Conservation (phyloP, 2,888 invertebrate genomes). For the Apantesis nais region DNA sequence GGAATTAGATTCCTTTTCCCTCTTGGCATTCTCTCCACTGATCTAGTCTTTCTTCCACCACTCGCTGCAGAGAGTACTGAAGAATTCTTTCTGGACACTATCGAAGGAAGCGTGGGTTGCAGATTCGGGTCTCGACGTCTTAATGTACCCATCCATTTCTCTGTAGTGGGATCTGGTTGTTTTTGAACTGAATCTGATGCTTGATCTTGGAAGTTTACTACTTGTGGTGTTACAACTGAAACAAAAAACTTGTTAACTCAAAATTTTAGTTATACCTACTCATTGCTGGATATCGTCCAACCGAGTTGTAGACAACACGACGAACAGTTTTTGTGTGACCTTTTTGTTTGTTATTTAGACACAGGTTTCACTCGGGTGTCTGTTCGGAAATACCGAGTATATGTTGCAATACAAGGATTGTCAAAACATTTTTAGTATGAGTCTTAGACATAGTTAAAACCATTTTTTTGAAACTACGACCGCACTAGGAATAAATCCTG, state of each 20-base stretch:
- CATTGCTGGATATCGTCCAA: no score
- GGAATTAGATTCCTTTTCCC: conserved; percentile 66
- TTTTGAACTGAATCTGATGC: conserved; percentile 66
- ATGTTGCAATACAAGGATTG: no score
- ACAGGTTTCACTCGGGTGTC: no score
- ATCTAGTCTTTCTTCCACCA: conserved; percentile 74
- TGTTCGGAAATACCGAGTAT: no score
- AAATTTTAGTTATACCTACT: background rate
- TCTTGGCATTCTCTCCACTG: conserved; percentile 76
- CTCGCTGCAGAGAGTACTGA: conserved; percentile 72
- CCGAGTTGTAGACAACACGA: no score
- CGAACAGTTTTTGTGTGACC: no score
- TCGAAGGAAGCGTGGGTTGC: conserved; percentile 88
- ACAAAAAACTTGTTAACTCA: conserved; percentile 22
- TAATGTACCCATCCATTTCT: conserved; percentile 89
- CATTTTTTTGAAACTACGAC: no score
- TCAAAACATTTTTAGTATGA: no score
- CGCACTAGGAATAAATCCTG: no score
- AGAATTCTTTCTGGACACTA: conserved; percentile 79
- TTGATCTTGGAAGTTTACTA: conserved; percentile 59
- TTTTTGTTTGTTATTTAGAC: no score
- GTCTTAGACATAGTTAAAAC: no score
- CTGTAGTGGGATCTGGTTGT: conserved; percentile 80
- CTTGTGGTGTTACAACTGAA: conserved; percentile 77
- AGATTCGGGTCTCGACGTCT: conserved; percentile 88